Percentiles rank a stretch among this genome's conserved stretches.
These are phyloP conservation scores for Ceuthmochares aereus DNA, from an alignment of 2,113 vertebrate species.

Conservation along the genomic window DNA sequence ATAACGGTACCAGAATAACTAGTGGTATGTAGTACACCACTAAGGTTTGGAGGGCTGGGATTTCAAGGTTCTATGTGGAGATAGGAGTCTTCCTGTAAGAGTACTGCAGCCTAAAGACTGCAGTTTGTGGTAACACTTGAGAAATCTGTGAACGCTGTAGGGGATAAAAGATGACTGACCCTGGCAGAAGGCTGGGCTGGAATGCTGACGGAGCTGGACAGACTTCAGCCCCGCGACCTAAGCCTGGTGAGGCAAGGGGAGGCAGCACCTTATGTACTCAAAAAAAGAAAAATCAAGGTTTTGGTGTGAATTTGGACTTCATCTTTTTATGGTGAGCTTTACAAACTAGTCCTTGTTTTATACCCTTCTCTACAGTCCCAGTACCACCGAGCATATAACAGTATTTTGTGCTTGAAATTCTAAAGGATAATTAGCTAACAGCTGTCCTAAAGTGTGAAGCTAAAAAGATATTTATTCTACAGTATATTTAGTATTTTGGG, in stretches of 20 bases:
- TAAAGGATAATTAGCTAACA: background rate
- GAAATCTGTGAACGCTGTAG: background rate
- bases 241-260: background rate
- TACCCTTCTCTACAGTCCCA: background rate
- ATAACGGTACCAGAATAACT: background rate
- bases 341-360: background rate
- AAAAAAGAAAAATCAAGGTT: background rate
- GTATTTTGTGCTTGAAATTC: background rate
- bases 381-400: background rate
- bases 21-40: background rate
- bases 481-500: background rate
- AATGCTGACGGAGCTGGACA: background rate
- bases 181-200: background rate
- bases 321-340: background rate
- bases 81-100: background rate
- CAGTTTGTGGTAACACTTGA: background rate
- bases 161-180: background rate
- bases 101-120: background rate
- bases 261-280: background rate
- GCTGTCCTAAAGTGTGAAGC: background rate
- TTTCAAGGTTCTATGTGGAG: background rate
- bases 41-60: background rate
- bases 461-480: background rate
- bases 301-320: background rate
- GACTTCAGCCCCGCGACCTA: background rate